phyloP scores from a whole-genome alignment of 1,140 invertebrate species.

The Aethina tumida region DNA sequence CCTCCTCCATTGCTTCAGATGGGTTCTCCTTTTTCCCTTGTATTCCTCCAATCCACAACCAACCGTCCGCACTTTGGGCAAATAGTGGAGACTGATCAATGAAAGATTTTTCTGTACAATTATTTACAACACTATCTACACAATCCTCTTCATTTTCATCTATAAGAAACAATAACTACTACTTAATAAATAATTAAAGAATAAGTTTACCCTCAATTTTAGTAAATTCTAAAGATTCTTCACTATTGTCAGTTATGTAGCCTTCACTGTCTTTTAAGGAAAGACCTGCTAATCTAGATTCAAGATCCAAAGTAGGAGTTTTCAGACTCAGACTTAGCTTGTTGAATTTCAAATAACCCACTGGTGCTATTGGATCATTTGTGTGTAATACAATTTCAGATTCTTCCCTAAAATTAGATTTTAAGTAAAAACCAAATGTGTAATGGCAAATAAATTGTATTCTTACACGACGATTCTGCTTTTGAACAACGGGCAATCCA shows the following conservation, averaged over 20 bases:
- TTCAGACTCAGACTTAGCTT: slow-evolving; percentile 69
- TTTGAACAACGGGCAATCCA: slow-evolving; percentile 92
- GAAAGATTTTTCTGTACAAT: not conserved
- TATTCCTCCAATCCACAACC: slow-evolving; percentile 73
- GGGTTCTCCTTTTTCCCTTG: slow-evolving; percentile 45
- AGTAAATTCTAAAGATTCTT: slow-evolving; percentile 41
- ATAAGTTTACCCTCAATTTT: slow-evolving; percentile 36
- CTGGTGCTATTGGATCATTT: slow-evolving; percentile 83
- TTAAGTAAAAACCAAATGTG: not conserved
- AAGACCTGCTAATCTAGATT: slow-evolving; percentile 40
- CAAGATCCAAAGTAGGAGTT: slow-evolving; percentile 35
- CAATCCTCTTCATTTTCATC: slow-evolving; percentile 2
- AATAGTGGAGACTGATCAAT: not conserved
- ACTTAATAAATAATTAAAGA: not conserved
- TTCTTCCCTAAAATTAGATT: slow-evolving; percentile 60
- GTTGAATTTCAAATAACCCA: slow-evolving; percentile 83
- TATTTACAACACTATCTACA: slow-evolving; percentile 4
- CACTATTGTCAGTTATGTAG: slow-evolving; percentile 46
- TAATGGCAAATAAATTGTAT: slow-evolving; percentile 10
- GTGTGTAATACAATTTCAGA: slow-evolving; percentile 81
- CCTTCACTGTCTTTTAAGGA: slow-evolving; percentile 46
- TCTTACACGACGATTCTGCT: slow-evolving; percentile 86
- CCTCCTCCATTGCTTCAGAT: slow-evolving; percentile 49
- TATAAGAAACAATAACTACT: slow-evolving; percentile 1
- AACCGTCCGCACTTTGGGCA: slow-evolving; percentile 47